These are phyloP conservation scores for Ctenomys sociabilis DNA, from an alignment of 2,113 vertebrate species.

Conservation along the genomic window DNA sequence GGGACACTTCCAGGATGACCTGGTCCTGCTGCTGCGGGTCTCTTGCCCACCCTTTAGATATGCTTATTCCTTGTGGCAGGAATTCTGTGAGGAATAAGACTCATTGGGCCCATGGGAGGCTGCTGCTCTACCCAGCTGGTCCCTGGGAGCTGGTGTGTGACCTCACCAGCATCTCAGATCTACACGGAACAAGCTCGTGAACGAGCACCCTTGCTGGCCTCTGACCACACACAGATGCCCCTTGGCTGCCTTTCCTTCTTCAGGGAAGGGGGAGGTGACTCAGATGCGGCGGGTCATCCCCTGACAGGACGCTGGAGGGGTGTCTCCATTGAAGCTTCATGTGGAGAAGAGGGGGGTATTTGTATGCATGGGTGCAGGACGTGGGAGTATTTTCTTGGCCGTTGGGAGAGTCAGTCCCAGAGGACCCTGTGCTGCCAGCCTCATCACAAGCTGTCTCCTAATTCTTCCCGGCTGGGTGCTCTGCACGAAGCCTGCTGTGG, in stretches of 20 bases:
- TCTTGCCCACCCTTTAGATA: background rate
- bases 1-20: background rate
- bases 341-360: background rate
- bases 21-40: background rate
- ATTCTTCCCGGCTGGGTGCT: background rate
- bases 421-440: background rate
- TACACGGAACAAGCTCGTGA: background rate
- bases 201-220: background rate
- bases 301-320: background rate
- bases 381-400: background rate
- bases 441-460: background rate
- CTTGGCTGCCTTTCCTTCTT: background rate
- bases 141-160: fast-evolving
- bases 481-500: fast-evolving
- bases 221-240: background rate
- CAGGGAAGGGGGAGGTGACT: too few relatives aligned
- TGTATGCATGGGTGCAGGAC: fast-evolving
- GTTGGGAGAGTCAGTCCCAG: background rate
- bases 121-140: fast-evolving
- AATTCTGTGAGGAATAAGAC: background rate
- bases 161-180: background rate
- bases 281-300: fast-evolving
- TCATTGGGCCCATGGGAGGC: background rate
- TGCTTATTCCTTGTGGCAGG: background rate
- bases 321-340: too few relatives aligned